Percentiles rank a stretch among this genome's conserved stretches.
Conservation (phyloP, 2,113 vertebrate species). For the Cygnus atratus region DNA sequence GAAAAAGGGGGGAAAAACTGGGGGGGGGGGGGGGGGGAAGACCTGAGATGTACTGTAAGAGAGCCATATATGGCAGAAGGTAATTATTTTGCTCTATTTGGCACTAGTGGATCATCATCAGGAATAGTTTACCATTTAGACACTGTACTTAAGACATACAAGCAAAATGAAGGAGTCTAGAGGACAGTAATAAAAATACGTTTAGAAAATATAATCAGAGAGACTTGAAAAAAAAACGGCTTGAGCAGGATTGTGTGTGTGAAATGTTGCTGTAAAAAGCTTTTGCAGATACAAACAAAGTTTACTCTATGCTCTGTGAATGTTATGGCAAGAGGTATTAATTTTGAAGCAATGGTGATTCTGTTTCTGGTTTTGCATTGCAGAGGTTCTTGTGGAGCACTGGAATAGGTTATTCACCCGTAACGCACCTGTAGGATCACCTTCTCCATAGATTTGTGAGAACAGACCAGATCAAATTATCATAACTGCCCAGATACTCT, state of each 20-base stretch:
- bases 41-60: background rate
- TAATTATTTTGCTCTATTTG: conserved; percentile 21
- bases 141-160: background rate
- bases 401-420: background rate
- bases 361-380: background rate
- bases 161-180: background rate
- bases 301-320: background rate
- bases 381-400: background rate
- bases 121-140: background rate
- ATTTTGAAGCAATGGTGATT: background rate
- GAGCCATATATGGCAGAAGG: background rate
- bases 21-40: background rate
- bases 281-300: background rate
- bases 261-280: background rate
- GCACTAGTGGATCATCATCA: background rate
- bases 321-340: background rate
- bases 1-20: background rate
- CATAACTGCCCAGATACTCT: background rate
- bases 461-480: background rate
- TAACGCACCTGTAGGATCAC: background rate
- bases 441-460: background rate
- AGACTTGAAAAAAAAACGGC: background rate
- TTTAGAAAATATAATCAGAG: background rate
- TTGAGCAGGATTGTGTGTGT: background rate
- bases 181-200: background rate